Conservation (phyloP, 2,888 invertebrate genomes). For the Hartigia nigra region DNA sequence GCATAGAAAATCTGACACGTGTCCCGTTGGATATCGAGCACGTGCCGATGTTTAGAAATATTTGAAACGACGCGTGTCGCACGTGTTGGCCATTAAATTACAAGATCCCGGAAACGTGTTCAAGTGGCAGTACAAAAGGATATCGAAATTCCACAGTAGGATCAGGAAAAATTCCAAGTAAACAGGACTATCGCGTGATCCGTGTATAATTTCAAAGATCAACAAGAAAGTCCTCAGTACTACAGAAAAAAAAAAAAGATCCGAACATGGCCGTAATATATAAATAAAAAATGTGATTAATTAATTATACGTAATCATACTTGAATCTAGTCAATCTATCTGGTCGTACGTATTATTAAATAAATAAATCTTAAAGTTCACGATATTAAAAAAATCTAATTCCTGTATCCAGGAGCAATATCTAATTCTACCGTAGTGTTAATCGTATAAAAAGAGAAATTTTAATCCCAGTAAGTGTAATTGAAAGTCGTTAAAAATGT, state of each 20-base stretch:
- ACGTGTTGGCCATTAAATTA: not conserved
- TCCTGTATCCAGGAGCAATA: not conserved
- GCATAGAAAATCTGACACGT: conserved; percentile 23
- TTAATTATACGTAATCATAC: not conserved
- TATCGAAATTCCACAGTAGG: conserved; percentile 8
- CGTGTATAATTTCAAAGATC: not conserved
- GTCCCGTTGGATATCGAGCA: conserved; percentile 32
- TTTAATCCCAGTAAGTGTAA: not conserved
- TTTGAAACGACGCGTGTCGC: conserved; percentile 42
- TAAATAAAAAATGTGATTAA: not conserved
- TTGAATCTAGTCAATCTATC: not conserved
- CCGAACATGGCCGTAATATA: not conserved
- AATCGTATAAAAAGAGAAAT: not conserved
- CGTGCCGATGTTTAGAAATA: conserved; percentile 55
- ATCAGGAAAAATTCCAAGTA: not conserved
- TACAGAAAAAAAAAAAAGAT: not conserved
- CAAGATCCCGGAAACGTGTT: conserved; percentile 5
- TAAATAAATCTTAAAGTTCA: not conserved
- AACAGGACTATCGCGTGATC: not conserved
- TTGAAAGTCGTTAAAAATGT: conserved; percentile 65
- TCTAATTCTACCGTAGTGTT: not conserved
- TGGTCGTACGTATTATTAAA: not conserved
- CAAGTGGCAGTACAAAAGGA: conserved; percentile 1
- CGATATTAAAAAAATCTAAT: not conserved
- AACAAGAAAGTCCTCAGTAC: not conserved